Evolutionary conservation across 1,140 invertebrate genomes (phyloP).

Genomic region (Thaumetopoea pityocampa): DNA sequence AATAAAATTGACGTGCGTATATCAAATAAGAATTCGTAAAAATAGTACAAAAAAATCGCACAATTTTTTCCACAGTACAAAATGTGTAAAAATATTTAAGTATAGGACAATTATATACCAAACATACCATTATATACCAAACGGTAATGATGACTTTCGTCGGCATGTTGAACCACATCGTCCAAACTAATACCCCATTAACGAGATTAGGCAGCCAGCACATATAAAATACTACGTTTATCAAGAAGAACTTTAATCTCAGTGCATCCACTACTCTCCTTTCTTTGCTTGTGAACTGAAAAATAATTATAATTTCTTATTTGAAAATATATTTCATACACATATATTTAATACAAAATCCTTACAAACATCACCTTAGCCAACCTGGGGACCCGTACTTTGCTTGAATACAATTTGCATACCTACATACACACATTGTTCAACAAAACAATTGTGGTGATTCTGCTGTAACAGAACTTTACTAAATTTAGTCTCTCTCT

Average conservation of each 20-base stretch:
- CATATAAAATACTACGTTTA: slow-evolving; percentile 86
- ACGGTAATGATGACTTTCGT: slow-evolving; percentile 80
- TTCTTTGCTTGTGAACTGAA: slow-evolving; percentile 83
- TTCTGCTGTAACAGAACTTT: no score
- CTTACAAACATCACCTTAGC: no score
- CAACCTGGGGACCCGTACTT: no score
- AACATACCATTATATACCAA: slow-evolving; percentile 88
- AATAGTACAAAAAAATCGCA: slow-evolving; percentile 5
- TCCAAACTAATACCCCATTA: slow-evolving; percentile 86
- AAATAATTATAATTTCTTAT: slow-evolving; percentile 23
- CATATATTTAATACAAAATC: no score
- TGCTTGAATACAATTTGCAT: no score
- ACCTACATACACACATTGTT: no score
- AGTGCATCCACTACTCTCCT: slow-evolving; percentile 82
- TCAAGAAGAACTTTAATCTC: slow-evolving; percentile 84
- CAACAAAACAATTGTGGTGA: no score
- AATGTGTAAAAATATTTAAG: no score
- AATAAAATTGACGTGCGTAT: no score
- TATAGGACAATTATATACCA: slow-evolving; percentile 1
- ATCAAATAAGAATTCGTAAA: no score
- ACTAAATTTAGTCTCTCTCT: no score
- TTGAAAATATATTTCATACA: not conserved
- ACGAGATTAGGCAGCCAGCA: slow-evolving; percentile 90
- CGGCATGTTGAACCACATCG: slow-evolving; percentile 84
- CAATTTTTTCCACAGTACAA: no score